phyloP scores from a whole-genome alignment of 1,140 invertebrate species.

The Stratiolaelaps scimitus region DNA sequence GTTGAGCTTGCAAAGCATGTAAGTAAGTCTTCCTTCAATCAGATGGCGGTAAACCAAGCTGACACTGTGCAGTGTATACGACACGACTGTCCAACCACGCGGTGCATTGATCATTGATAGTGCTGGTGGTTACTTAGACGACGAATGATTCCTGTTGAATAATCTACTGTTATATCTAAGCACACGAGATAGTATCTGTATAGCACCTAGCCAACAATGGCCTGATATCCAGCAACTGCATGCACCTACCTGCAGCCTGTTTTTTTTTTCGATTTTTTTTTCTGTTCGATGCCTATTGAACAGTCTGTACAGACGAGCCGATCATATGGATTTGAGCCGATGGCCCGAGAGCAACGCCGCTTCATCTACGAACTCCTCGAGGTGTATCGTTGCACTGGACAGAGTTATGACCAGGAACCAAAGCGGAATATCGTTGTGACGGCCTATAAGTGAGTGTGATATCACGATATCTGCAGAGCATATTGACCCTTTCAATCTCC shows the following conservation, averaged over 20 bases:
- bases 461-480: no score
- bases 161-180: no score
- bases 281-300: conserved; percentile 38
- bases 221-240: no score
- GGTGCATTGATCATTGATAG: no score
- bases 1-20: conserved; percentile 77
- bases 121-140: no score
- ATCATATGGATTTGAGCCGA: conserved; percentile 74
- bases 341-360: conserved; percentile 77
- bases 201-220: no score
- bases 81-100: background rate
- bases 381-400: conserved; percentile 81
- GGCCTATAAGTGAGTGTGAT: conserved; percentile 53
- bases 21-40: conserved; percentile 7
- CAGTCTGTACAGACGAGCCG: conserved; percentile 69
- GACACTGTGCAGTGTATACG: conserved; percentile 24
- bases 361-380: conserved; percentile 86
- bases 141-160: no score
- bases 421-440: conserved; percentile 87
- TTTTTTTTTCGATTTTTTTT: background rate
- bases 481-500: no score
- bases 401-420: conserved; percentile 84
- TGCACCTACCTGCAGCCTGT: no score
- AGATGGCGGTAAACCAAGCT: conserved; percentile 1
- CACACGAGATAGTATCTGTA: background rate